These are phyloP conservation scores for Megaceryle torquata DNA, from an alignment of 2,113 vertebrate genomes.

Conservation along the genomic window DNA sequence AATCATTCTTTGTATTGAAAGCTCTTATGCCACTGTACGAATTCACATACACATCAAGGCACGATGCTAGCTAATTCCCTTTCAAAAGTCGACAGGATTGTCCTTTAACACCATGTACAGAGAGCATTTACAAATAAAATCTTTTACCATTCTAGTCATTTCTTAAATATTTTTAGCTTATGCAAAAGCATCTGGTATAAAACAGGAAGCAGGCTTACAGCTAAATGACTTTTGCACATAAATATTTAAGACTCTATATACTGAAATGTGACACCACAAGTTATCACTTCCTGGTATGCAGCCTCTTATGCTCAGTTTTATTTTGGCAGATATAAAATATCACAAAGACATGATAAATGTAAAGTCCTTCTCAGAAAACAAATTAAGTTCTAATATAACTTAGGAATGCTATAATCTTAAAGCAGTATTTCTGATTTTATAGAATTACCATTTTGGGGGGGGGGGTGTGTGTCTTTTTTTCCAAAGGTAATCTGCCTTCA, in stretches of 20 bases:
- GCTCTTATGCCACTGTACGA: not conserved
- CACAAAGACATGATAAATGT: conserved; percentile 25
- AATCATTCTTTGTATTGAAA: not conserved
- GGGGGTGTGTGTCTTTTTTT: not conserved
- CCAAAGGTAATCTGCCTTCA: not conserved
- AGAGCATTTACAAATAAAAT: conserved; percentile 50
- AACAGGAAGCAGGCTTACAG: conserved; percentile 72
- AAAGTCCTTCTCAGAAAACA: conserved; percentile 31
- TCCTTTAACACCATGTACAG: conserved; percentile 26
- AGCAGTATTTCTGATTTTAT: not conserved
- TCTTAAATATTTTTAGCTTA: conserved; percentile 64
- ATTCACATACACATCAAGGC: not conserved
- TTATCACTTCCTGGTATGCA: conserved; percentile 52
- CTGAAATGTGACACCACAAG: conserved; percentile 67
- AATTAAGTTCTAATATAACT: conserved; percentile 18
- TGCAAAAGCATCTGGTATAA: conserved; percentile 62
- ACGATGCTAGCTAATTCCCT: not conserved
- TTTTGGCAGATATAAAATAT: conserved; percentile 61
- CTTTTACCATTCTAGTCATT: conserved; percentile 49
- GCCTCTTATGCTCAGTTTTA: conserved; percentile 63
- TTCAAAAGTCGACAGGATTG: not conserved
- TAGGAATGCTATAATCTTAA: conserved; percentile 13
- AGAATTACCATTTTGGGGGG: not conserved
- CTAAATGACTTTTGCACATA: conserved; percentile 66
- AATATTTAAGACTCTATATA: conserved; percentile 64